A percentile compares a stretch with the other conserved stretches of the same genome.
Conservation (phyloP, 2,888 invertebrate genomes). For the Drosophila multiciliata region DNA sequence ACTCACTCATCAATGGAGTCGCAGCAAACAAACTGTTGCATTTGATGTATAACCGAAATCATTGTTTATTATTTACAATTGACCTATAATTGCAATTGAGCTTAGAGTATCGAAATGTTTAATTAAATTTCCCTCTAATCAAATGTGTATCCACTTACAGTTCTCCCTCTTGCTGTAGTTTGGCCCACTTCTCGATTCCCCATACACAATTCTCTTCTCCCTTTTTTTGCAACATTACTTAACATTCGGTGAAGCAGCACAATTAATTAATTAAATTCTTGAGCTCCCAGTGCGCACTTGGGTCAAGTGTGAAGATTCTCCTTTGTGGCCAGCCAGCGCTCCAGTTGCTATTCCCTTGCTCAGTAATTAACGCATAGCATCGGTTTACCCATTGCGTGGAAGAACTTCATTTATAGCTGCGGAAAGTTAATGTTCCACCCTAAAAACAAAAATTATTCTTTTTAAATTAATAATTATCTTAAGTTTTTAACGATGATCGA, state of each 20-base stretch:
- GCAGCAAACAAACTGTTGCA: neutral
- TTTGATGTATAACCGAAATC: neutral
- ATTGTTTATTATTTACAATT: neutral
- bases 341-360: conserved; percentile 23
- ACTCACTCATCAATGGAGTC: conserved; percentile 13
- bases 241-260: conserved; percentile 41
- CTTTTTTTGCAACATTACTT: conserved; percentile 8
- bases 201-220: conserved; percentile 6
- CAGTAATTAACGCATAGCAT: neutral
- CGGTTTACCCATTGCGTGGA: neutral
- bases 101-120: neutral
- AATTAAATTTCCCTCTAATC: neutral
- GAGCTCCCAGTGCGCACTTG: conserved; percentile 49
- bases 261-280: conserved; percentile 80
- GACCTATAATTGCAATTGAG: neutral
- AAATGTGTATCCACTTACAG: conserved; percentile 1
- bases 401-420: neutral
- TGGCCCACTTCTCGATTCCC: conserved; percentile 48
- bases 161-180: neutral
- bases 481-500: neutral
- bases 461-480: neutral
- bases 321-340: conserved; percentile 48
- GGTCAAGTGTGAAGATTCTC: conserved; percentile 68
- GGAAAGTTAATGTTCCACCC: neutral
- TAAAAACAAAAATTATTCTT: neutral